Evolutionary conservation across 1,140 invertebrate genomes (phyloP).

Genomic region (Thalassaphorura encarpata): DNA sequence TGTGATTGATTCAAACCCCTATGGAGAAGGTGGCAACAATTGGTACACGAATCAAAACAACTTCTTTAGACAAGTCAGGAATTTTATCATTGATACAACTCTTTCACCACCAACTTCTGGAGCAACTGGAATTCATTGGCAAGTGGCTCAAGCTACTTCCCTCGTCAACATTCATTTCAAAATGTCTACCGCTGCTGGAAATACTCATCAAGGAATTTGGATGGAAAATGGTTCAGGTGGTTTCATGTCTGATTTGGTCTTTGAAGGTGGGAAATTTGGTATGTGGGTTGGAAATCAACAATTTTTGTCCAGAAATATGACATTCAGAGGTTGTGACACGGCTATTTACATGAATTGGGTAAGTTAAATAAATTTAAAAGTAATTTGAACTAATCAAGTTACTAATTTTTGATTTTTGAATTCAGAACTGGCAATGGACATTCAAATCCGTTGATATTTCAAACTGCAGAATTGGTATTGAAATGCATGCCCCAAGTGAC

Average conservation of each 20-base stretch:
- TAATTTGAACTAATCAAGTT: not conserved
- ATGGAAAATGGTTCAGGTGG: conserved; percentile 32
- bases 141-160: conserved; percentile 29
- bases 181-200: conserved; percentile 13
- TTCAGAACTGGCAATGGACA: conserved; percentile 31
- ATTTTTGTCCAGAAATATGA: conserved; percentile 20
- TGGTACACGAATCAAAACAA: conserved; percentile 29
- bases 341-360: conserved; percentile 31
- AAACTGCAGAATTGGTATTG: conserved; percentile 16
- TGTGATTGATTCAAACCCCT: conserved; percentile 26
- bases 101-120: conserved; percentile 5
- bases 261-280: conserved; percentile 27
- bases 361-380: not conserved
- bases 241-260: conserved; percentile 27
- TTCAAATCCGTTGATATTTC: conserved; percentile 19
- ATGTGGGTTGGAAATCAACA: conserved; percentile 33
- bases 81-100: conserved; percentile 25
- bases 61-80: conserved; percentile 29
- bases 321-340: conserved; percentile 16
- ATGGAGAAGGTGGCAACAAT: conserved; percentile 12
- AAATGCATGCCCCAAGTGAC: conserved; percentile 13
- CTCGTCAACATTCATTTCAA: conserved; percentile 25
- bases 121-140: conserved; percentile 29
- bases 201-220: conserved; percentile 26
- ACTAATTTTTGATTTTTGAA: conserved; percentile 9